phyloP scores from a whole-genome alignment of 2,113 vertebrate genomes.

The Siniperca chuatsi region DNA sequence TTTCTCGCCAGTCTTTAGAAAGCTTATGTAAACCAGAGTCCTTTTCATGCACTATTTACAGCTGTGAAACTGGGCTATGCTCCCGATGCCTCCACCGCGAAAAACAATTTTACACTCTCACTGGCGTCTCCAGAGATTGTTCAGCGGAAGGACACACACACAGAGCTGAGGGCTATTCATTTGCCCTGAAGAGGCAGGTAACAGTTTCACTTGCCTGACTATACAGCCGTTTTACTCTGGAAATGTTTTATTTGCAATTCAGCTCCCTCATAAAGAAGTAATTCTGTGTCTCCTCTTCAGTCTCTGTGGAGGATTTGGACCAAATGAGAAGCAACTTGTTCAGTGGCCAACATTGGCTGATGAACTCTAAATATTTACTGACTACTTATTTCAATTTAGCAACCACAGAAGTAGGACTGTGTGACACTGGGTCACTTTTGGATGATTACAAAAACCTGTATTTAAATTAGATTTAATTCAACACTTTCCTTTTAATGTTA shows the following conservation, averaged over 20 bases:
- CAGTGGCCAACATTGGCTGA: neutral
- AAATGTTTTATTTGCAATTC: constrained; percentile 30
- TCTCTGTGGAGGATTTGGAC: constrained; percentile 25
- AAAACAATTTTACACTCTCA: constrained; percentile 65
- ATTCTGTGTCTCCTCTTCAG: constrained; percentile 16
- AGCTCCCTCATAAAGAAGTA: constrained; percentile 8
- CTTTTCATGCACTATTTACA: constrained; percentile 80
- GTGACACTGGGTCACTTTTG: neutral
- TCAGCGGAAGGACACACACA: constrained; percentile 22
- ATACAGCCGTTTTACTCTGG: constrained; percentile 11
- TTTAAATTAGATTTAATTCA: neutral
- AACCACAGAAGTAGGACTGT: neutral
- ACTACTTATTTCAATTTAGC: neutral
- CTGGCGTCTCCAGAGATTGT: constrained; percentile 51
- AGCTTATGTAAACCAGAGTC: constrained; percentile 63
- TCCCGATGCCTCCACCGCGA: constrained; percentile 44
- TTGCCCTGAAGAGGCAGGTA: constrained; percentile 27
- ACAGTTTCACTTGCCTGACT: constrained; percentile 31
- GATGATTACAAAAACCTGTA: neutral
- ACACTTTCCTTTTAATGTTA: neutral
- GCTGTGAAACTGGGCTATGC: constrained; percentile 72
- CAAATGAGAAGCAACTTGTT: neutral
- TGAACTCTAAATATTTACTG: constrained; percentile 32
- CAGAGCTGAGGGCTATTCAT: constrained; percentile 35
- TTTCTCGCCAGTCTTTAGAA: constrained; percentile 38